Evolutionary conservation across 2,888 invertebrate genomes (phyloP).

Genomic region (Netelia virgata): DNA sequence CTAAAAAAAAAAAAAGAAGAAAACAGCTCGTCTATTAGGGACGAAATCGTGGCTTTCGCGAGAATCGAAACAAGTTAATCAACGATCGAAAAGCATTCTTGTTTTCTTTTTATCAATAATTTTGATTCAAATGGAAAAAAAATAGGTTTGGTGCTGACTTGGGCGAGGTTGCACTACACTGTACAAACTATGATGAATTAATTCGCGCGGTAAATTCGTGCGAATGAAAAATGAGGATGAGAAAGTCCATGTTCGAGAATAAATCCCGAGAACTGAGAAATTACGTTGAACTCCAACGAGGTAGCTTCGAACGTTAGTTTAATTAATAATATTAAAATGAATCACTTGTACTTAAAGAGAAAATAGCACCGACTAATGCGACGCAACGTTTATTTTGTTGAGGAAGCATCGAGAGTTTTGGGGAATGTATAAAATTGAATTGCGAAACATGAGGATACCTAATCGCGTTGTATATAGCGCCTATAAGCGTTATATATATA

Average conservation of each 20-base stretch:
- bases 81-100: neutral
- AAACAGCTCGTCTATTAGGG: neutral
- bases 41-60: neutral
- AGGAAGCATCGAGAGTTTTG: conserved; percentile 30
- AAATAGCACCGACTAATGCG: conserved; percentile 35
- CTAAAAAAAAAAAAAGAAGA: neutral
- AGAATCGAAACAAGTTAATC: conserved; percentile 2
- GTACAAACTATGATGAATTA: conserved; percentile 25
- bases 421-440: conserved; percentile 57
- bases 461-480: conserved; percentile 63
- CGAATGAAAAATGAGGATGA: neutral
- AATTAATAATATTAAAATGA: conserved; percentile 29
- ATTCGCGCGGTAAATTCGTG: neutral
- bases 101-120: neutral
- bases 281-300: conserved; percentile 28
- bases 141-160: neutral
- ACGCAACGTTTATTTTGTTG: conserved; percentile 54
- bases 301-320: conserved; percentile 42
- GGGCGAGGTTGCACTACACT: neutral
- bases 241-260: conserved; percentile 8
- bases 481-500: too few relatives aligned
- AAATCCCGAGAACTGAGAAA: conserved; percentile 36
- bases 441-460: conserved; percentile 54
- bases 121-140: neutral
- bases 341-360: conserved; percentile 57